Base-by-base conservation (phyloP, 2,888 invertebrate species). In the Drosophila affinis region DNA sequence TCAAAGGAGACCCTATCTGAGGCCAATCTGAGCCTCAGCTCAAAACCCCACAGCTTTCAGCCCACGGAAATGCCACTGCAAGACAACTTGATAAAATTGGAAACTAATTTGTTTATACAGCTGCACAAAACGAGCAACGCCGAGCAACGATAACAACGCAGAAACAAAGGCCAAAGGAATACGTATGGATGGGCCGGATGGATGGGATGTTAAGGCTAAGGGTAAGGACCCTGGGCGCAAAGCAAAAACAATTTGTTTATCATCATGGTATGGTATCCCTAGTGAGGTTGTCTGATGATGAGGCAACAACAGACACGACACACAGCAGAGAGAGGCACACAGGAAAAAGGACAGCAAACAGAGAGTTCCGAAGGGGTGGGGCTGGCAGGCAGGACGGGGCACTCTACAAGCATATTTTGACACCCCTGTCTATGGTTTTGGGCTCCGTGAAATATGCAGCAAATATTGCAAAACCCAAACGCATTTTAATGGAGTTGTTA, bases 31-130 rank as follows among this genome's bases (percentile, higher is more conserved):
- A 29, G 29, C 9, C 29, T 9, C 7, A 7, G 7, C 21, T 27
- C 27, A 7, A 9, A 55, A 21, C 32, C 49, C 45, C 4, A n/a
- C 49, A 57, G 54, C 67, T 74, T 58, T 52, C 32, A 32, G 39
- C 17, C 39, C 27, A 48, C 56, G 44, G 34, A 14, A 45, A 68
- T 67, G 68, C 64, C 68, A 64, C 64, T 70, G 60, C 75, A 74
- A 75, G 73, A 75, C 67, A 82, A 78, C 73, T 84, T 79, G 76
- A 78, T 78, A 75, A 85, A 87, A 86, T 82, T 78, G 80, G 78
- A 89, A 89, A 89, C 89, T 89, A 87, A 87, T 84, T 82, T 89
- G 90, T 89, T 89, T 90, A 89, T 81, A 81, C 89, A 89, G 89
- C 89, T 89, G 89, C 90, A 77, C 55, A 77, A 86, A 85, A 75